Evolutionary conservation across 2,797 vertebrate genomes (phyloP).

Genomic region (Hydrolagus colliei): DNA sequence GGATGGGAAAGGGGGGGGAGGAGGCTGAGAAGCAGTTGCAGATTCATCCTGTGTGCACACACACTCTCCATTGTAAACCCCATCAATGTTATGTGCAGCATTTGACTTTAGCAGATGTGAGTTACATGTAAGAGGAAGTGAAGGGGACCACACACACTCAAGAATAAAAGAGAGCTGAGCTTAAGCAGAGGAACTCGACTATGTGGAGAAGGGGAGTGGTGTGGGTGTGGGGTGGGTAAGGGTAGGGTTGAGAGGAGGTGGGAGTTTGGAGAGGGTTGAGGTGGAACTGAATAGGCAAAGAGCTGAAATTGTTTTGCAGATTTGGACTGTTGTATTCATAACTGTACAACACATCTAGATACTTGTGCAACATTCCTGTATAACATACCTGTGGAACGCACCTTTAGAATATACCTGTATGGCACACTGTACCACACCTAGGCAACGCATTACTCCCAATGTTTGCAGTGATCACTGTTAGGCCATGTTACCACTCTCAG

Average conservation of each 20-base stretch:
- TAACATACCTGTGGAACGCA: not conserved
- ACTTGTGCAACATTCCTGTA: not conserved
- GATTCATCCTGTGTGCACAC: not conserved
- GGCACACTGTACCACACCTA: not conserved
- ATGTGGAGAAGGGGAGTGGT: too few species aligned
- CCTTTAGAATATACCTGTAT: not conserved
- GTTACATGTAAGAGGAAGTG: not conserved
- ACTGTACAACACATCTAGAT: not conserved
- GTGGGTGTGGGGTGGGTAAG: not conserved
- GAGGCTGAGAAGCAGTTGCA: not conserved
- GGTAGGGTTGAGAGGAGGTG: not conserved
- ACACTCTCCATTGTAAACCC: conserved; percentile 2
- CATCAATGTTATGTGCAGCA: not conserved
- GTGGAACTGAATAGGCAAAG: not conserved
- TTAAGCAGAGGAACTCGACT: too few species aligned
- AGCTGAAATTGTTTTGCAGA: not conserved
- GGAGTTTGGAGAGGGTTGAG: not conserved
- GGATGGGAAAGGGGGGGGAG: not conserved
- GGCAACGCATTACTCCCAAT: not conserved
- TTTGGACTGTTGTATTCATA: not conserved
- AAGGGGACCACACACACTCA: conserved; percentile 2
- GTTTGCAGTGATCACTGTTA: too few species aligned
- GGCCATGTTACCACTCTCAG: not conserved
- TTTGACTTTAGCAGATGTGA: conserved; percentile 26
- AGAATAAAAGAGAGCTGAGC: not conserved